Base-by-base conservation (phyloP, 2,797 vertebrate genomes). In the Sarcoramphus papa region DNA sequence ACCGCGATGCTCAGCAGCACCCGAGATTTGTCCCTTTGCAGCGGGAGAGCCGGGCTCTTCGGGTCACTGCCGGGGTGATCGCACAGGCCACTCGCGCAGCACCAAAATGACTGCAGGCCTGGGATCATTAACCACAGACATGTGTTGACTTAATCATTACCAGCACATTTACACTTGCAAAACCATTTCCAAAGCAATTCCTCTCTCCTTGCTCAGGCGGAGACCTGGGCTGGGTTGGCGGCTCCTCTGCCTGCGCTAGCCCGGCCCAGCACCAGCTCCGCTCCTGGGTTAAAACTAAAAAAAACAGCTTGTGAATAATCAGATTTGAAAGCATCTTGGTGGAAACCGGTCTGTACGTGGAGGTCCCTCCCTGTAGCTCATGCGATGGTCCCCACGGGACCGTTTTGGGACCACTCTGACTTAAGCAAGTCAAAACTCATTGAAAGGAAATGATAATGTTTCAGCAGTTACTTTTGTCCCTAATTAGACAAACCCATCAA, bases 261-360 rank as follows among this genome's bases (percentile, higher is more conserved):
- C 60, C 2, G 0, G 21, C 63, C n/a, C 41, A 13, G 37, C 45
- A 24, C 15, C 48, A 21, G 67, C 64, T 62, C 47, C 2, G 1
- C 41, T 35, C 47, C 50, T 3, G 41, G 19, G 2, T 45, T 35
- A 47, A 60, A 59, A 45, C 37, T 37, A 4, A 4, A 18, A 51
- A 59, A 68, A 57, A 1, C 24, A 48, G 6, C 7, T 4, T 4
- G 22, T 2, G 14, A 82, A 43, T 14, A 25, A 56, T 40, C 23
- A 9, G 65, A 48, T 72, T 90, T 51, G 22, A 40, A 48, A 27
- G 31, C n/a, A 6, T 10, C 12, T 35, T 6, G 28, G 8, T 16
- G n/a, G 41, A 8, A 79, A 33, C 1, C 0, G 21, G 18, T 30
- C 33, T 7, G 13, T 2, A 5, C 0, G 0, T 0, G 33, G 69